A percentile compares a stretch with the other conserved stretches of the same genome.
phyloP scores from a whole-genome alignment of 2,797 vertebrate species.

The Alca torda region DNA sequence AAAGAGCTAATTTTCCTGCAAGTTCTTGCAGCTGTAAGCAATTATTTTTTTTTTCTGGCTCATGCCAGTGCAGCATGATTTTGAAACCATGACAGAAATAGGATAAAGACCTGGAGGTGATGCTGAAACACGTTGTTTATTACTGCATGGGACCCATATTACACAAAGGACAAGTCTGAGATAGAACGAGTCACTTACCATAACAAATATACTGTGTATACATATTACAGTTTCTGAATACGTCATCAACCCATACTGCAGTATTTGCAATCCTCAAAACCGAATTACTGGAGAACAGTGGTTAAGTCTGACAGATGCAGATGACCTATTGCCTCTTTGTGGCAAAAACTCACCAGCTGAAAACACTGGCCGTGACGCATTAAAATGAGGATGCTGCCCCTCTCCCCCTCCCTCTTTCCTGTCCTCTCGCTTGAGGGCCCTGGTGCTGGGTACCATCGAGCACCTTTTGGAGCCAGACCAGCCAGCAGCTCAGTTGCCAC shows the following conservation, averaged over 20 bases:
- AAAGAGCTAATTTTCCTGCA: slow-evolving; percentile 52
- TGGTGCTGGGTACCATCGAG: background rate
- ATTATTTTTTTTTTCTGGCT: slow-evolving; percentile 24
- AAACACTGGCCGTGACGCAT: background rate
- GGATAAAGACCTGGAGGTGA: slow-evolving; percentile 14
- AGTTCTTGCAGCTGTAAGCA: slow-evolving; percentile 62
- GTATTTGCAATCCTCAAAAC: background rate
- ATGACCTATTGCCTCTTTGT: background rate
- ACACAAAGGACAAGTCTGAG: background rate
- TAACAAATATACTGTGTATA: background rate
- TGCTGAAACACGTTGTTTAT: slow-evolving; percentile 11
- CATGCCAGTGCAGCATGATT: slow-evolving; percentile 32
- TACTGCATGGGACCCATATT: background rate
- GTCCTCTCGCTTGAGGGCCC: background rate
- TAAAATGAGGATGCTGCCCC: background rate
- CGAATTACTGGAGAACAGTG: background rate
- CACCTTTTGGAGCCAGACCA: background rate
- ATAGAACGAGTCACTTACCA: background rate
- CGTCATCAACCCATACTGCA: background rate
- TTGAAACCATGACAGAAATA: slow-evolving; percentile 33
- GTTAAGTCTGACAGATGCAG: background rate
- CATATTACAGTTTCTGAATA: background rate
- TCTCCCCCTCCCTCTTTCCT: background rate
- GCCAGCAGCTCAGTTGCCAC: slow-evolving; percentile 1
- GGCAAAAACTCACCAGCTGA: slow-evolving; percentile 13